Percentiles rank a stretch among this genome's conserved stretches.
These are phyloP conservation scores for Parus major DNA, from an alignment of 2,113 vertebrate species.

Conservation along the genomic window DNA sequence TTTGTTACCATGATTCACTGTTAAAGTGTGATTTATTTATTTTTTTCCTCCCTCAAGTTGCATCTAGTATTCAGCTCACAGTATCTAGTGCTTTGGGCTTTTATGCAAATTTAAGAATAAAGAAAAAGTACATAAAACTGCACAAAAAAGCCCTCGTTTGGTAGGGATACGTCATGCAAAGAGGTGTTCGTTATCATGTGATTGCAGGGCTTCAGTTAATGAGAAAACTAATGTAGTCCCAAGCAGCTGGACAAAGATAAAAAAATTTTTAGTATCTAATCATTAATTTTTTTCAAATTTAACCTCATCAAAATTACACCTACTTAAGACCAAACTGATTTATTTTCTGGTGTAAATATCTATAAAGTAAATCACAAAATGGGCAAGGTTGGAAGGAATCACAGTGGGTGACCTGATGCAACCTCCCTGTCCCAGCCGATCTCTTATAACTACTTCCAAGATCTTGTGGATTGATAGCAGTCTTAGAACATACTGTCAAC, in stretches of 20 bases:
- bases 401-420: background rate
- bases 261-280: background rate
- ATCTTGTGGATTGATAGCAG: conserved; percentile 1
- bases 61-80: background rate
- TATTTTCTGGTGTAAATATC: background rate
- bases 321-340: background rate
- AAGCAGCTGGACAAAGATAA: background rate
- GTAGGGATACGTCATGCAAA: background rate
- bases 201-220: background rate
- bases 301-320: background rate
- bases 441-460: conserved; percentile 14
- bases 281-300: background rate
- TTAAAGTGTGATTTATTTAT: background rate
- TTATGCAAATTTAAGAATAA: background rate
- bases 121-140: background rate
- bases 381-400: background rate
- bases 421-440: background rate
- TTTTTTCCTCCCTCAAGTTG: background rate
- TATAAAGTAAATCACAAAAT: background rate
- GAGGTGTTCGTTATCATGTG: background rate
- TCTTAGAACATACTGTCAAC: background rate
- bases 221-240: background rate
- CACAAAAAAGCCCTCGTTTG: background rate
- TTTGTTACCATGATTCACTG: background rate
- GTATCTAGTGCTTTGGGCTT: background rate